Evolutionary conservation across 2,888 invertebrate species (phyloP).

Genomic region (Thumatha senex): DNA sequence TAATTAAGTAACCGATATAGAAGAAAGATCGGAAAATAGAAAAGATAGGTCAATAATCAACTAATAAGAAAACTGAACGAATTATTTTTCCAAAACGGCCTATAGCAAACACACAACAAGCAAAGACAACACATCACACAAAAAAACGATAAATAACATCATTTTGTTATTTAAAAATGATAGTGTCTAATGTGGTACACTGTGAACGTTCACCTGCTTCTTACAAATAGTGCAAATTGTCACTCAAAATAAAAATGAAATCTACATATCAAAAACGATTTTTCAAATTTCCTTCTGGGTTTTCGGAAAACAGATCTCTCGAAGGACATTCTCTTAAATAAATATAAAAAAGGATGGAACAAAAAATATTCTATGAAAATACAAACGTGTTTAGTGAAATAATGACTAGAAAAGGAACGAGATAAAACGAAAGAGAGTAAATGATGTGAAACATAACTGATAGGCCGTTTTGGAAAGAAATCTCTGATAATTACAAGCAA

Average conservation of each 20-base stretch:
- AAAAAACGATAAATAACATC: constrained; percentile 67
- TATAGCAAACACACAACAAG: constrained; percentile 83
- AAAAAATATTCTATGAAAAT: constrained; percentile 49
- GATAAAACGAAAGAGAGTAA: constrained; percentile 65
- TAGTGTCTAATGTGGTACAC: constrained; percentile 68
- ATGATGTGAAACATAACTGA: constrained; percentile 76
- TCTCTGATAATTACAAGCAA: constrained; percentile 74
- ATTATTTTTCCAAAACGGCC: constrained; percentile 81
- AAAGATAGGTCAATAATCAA: constrained; percentile 54
- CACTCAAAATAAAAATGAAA: constrained; percentile 68
- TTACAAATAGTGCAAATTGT: constrained; percentile 65
- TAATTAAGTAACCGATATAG: constrained; percentile 50
- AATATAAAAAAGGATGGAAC: constrained; percentile 44
- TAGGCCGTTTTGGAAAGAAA: constrained; percentile 84
- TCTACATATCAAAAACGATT: constrained; percentile 60
- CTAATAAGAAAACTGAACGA: constrained; percentile 48
- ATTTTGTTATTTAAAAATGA: constrained; percentile 57
- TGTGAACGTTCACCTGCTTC: constrained; percentile 62
- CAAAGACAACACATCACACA: constrained; percentile 76
- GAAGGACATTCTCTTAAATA: constrained; percentile 79
- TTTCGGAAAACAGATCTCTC: constrained; percentile 82
- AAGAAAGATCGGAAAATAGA: constrained; percentile 63
- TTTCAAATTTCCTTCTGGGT: constrained; percentile 61
- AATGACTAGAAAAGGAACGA: constrained; percentile 69
- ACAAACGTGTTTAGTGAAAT: constrained; percentile 63